Conservation (phyloP, 2,113 vertebrate genomes). For the Nettapus auritus region DNA sequence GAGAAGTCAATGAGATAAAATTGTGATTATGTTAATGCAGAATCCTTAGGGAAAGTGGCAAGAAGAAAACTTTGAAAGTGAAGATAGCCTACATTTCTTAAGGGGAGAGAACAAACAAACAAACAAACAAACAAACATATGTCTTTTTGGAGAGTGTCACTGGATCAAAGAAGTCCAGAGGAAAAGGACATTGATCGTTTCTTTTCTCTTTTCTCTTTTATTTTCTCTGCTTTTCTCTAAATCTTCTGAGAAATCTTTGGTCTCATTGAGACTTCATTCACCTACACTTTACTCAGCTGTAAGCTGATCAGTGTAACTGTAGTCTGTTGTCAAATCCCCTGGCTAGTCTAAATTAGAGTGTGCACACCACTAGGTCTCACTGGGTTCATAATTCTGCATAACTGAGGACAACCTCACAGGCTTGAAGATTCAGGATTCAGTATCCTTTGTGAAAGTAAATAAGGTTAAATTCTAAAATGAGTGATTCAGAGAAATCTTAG, state of each 20-base stretch:
- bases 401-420: fast-evolving
- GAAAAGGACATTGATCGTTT: background rate
- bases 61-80: background rate
- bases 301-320: no score
- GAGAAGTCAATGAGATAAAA: background rate
- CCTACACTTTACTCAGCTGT: no score
- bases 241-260: no score
- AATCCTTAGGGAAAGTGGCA: background rate
- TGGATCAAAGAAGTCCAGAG: background rate
- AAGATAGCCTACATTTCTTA: background rate
- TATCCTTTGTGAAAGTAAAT: background rate
- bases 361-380: background rate
- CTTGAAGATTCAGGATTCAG: background rate
- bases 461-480: background rate
- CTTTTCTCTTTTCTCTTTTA: background rate
- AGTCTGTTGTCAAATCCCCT: no score
- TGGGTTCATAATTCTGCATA: background rate
- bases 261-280: no score
- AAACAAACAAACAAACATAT: background rate
- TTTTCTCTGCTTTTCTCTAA: no score
- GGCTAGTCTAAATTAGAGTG: no score
- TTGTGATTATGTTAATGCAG: background rate
- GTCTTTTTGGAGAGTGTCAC: fast-evolving
- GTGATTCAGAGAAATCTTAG: background rate
- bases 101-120: background rate